Conservation (phyloP, 2,797 vertebrate genomes). For the Platyrinchus mystaceus region DNA sequence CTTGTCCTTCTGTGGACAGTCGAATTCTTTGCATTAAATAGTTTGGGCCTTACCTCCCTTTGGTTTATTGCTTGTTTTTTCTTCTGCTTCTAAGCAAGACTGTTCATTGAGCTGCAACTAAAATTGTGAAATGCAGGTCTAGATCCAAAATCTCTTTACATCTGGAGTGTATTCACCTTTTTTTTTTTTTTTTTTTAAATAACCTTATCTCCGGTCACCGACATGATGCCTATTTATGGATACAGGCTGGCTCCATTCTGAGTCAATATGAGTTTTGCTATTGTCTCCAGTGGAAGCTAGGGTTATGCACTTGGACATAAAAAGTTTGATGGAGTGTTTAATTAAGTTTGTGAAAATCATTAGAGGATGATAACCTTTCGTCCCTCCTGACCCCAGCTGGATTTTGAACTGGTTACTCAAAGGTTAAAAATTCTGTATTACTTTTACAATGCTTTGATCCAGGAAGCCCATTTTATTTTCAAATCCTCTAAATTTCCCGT, state of each 20-base stretch:
- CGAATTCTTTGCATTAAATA: background rate
- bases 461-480: conserved; percentile 29
- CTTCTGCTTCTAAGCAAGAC: background rate
- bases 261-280: background rate
- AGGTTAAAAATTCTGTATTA: conserved; percentile 45
- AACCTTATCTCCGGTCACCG: background rate
- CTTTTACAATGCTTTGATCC: conserved; percentile 38
- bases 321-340: conserved; percentile 35
- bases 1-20: background rate
- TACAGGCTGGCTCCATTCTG: background rate
- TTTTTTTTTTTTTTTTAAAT: background rate
- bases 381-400: conserved; percentile 37
- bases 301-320: conserved; percentile 25
- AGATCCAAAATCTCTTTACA: background rate
- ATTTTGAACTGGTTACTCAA: conserved; percentile 49
- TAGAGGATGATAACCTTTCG: conserved; percentile 46
- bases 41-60: background rate
- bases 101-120: background rate
- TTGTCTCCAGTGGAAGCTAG: background rate
- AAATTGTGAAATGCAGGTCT: background rate
- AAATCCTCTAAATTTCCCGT: conserved; percentile 38
- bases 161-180: background rate
- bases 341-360: conserved; percentile 52
- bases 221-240: background rate
- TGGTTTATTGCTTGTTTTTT: background rate